Percentiles rank a stretch among this genome's conserved stretches.
phyloP scores from a whole-genome alignment of 64 coral and sea anemone genomes.

The Montipora sp. region DNA sequence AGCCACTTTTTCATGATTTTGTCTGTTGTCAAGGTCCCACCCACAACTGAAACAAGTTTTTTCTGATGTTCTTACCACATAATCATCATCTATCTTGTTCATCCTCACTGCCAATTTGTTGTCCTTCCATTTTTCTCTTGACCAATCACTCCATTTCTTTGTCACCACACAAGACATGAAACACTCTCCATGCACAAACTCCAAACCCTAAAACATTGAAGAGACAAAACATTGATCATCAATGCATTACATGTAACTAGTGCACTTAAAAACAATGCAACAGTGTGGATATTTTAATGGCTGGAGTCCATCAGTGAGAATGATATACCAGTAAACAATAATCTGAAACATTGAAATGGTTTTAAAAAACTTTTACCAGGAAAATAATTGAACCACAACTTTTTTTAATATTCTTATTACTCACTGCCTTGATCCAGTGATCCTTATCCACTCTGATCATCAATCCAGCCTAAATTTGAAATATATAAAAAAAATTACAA shows the following conservation, averaged over 20 bases:
- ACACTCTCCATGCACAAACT: slow-evolving; percentile 80
- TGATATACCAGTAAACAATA: too few species aligned
- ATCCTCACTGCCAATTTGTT: slow-evolving; percentile 78
- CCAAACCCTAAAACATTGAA: slow-evolving; percentile 61
- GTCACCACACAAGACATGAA: slow-evolving; percentile 88
- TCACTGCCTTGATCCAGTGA: slow-evolving; percentile 89
- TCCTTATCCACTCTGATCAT: slow-evolving; percentile 93
- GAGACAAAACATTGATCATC: background rate
- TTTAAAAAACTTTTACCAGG: too few species aligned
- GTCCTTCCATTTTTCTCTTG: slow-evolving; percentile 68
- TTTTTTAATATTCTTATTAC: background rate
- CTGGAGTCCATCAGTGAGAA: too few species aligned
- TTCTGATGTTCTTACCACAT: slow-evolving; percentile 64
- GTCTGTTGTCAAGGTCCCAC: too few species aligned
- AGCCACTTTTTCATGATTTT: too few species aligned
- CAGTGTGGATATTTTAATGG: too few species aligned
- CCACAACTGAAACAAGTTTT: background rate
- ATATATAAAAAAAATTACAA: background rate
- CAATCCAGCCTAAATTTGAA: slow-evolving; percentile 71
- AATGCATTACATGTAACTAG: background rate
- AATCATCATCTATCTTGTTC: slow-evolving; percentile 89
- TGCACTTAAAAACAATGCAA: too few species aligned
- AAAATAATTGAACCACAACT: too few species aligned
- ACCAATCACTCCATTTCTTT: slow-evolving; percentile 93
- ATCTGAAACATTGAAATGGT: too few species aligned